phyloP scores from a whole-genome alignment of 1,140 invertebrate genomes.

The Lepidurus arcticus region DNA sequence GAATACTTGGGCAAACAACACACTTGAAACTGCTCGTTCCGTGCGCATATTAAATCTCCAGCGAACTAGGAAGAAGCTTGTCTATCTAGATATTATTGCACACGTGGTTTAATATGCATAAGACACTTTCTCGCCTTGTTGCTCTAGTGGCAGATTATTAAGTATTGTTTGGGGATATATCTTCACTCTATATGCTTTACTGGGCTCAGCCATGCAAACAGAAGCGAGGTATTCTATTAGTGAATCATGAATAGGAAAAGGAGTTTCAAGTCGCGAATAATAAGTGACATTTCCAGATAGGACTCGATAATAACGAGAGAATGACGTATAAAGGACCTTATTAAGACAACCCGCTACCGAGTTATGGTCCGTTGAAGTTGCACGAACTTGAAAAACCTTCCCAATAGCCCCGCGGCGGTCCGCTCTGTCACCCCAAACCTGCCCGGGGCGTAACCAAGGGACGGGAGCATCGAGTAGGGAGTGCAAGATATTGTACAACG shows the following conservation, averaged over 20 bases:
- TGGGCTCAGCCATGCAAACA: not conserved
- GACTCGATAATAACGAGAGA: not conserved
- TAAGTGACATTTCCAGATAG: not conserved
- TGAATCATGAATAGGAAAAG: not conserved
- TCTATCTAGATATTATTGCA: not conserved
- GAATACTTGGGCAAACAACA: not conserved
- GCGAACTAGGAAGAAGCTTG: not conserved
- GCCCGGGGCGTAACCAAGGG: not conserved
- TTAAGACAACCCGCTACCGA: not conserved
- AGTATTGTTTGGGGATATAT: not conserved
- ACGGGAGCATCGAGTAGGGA: not conserved
- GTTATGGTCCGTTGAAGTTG: not conserved
- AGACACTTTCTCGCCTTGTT: not conserved
- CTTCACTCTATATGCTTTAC: not conserved
- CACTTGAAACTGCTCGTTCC: not conserved
- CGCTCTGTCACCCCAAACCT: not conserved
- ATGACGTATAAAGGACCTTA: not conserved
- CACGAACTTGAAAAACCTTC: not conserved
- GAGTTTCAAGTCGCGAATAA: not conserved
- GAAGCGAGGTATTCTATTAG: not conserved
- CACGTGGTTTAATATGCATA: not conserved
- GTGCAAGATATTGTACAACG: not conserved
- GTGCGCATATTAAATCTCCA: not conserved
- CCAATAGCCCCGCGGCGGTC: not conserved
- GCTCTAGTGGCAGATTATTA: not conserved